Evolutionary conservation across 92 coral and sea anemone genomes (phyloP).

Genomic region (Galaxea fascicularis): DNA sequence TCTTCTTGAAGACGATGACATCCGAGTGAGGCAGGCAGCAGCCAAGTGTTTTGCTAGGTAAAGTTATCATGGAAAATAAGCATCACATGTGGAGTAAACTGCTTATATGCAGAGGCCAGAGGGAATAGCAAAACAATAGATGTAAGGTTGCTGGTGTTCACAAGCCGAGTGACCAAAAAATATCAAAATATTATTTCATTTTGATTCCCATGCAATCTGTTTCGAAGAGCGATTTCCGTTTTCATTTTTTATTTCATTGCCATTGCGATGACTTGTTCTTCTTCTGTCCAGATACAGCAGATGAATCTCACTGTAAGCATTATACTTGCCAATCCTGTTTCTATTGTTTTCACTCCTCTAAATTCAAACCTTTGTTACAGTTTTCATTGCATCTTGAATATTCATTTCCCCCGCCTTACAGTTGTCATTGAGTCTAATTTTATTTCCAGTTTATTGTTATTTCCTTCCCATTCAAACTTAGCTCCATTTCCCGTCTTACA

Average conservation of each 20-base stretch:
- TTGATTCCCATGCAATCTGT: background rate
- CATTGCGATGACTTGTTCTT: background rate
- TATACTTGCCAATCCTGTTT: background rate
- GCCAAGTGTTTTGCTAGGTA: slow-evolving; percentile 89
- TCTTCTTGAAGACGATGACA: slow-evolving; percentile 87
- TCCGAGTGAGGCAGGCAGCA: slow-evolving; percentile 93
- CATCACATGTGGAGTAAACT: no score
- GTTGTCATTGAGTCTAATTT: no score
- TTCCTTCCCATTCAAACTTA: no score
- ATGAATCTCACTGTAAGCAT: no score
- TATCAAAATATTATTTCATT: no score
- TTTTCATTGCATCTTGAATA: background rate
- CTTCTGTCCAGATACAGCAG: no score
- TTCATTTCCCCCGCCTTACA: background rate
- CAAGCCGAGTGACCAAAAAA: no score
- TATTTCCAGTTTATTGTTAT: no score
- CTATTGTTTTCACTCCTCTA: background rate
- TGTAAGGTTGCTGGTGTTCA: no score
- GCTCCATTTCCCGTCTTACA: no score
- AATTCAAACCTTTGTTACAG: background rate
- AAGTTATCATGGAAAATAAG: background rate
- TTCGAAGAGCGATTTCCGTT: background rate
- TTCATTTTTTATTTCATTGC: background rate
- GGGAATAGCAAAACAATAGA: background rate
- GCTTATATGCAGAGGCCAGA: no score